phyloP scores from a whole-genome alignment of 2,888 invertebrate genomes.

The Eledona agricola region DNA sequence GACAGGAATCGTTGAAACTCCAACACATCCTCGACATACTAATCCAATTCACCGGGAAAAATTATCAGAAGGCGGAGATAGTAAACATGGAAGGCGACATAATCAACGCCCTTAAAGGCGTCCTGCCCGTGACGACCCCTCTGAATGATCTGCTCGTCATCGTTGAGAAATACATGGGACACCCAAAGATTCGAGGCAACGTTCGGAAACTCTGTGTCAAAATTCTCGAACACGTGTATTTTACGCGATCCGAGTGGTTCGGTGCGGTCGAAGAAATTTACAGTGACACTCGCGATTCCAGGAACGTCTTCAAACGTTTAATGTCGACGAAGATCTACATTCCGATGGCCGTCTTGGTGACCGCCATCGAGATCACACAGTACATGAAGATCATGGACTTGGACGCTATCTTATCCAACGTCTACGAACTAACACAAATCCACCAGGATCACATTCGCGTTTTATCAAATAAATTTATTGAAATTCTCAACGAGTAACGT shows the following conservation, averaged over 20 bases:
- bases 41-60: conserved; percentile 6
- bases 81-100: conserved; percentile 24
- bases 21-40: conserved; percentile 22
- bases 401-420: conserved; percentile 15
- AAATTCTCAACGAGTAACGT: conserved; percentile 11
- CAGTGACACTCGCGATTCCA: conserved; percentile 14
- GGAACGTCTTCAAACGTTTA: conserved; percentile 19
- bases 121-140: conserved; percentile 20
- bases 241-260: conserved; percentile 20
- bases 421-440: conserved; percentile 19
- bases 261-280: conserved; percentile 20
- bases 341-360: conserved; percentile 26
- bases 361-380: conserved; percentile 21
- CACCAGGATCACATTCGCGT: conserved; percentile 23
- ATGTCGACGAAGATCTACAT: conserved; percentile 29
- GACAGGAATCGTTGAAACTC: conserved; percentile 18
- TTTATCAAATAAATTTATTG: conserved; percentile 18
- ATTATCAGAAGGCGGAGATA: conserved; percentile 6
- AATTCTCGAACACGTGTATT: conserved; percentile 25
- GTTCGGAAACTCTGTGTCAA: conserved; percentile 20
- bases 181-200: conserved; percentile 7
- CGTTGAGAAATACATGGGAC: conserved; percentile 18
- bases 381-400: conserved; percentile 17
- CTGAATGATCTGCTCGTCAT: conserved; percentile 27
- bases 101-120: conserved; percentile 15